Conservation (phyloP, 2,888 invertebrate genomes). For the Himalopsyche tibetana region DNA sequence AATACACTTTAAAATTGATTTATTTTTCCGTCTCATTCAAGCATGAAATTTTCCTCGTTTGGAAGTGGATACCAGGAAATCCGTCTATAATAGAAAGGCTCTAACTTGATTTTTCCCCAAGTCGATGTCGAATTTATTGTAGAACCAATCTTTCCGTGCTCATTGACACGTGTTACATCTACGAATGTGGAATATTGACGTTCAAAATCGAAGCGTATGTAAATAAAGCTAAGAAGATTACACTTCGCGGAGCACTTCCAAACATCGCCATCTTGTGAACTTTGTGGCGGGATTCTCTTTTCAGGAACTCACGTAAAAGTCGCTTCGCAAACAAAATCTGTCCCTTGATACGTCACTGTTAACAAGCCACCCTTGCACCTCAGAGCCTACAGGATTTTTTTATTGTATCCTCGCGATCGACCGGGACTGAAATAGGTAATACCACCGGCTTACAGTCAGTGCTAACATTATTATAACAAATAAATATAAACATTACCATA, state of each 20-base stretch:
- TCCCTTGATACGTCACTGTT: constrained; percentile 34
- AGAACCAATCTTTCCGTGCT: not conserved
- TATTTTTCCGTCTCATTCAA: not conserved
- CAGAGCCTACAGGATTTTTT: not conserved
- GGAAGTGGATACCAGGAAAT: not conserved
- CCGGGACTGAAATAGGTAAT: not conserved
- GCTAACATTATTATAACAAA: too few relatives aligned
- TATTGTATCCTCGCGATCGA: not conserved
- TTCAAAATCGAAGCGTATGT: constrained; percentile 10
- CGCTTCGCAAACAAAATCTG: constrained; percentile 19
- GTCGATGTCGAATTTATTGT: constrained; percentile 12
- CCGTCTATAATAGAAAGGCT: not conserved
- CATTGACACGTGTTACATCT: constrained; percentile 16
- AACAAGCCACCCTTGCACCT: constrained; percentile 15
- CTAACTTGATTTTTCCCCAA: constrained; percentile 1
- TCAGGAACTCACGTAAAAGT: constrained; percentile 26
- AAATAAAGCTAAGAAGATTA: constrained; percentile 24
- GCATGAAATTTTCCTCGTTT: not conserved
- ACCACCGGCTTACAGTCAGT: too few relatives aligned
- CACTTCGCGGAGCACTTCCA: constrained; percentile 11
- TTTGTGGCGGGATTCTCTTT: constrained; percentile 5
- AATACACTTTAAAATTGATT: not conserved
- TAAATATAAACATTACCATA: too few relatives aligned
- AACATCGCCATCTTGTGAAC: constrained; percentile 20
- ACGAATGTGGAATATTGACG: constrained; percentile 22